These are phyloP conservation scores for Trisateles emortualis DNA, from an alignment of 2,888 invertebrate genomes.

Conservation along the genomic window DNA sequence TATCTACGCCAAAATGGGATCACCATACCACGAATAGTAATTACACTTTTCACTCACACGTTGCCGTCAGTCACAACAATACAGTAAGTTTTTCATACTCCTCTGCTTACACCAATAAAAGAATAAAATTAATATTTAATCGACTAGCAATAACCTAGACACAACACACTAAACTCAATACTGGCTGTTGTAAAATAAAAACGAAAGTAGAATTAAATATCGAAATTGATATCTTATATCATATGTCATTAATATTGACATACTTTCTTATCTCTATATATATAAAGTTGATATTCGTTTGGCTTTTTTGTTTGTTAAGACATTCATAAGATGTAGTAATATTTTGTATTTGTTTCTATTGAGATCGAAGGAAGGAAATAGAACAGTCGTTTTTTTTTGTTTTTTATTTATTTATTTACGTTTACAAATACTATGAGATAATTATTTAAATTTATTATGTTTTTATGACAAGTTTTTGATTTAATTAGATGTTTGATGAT, in stretches of 20 bases:
- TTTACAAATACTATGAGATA: too few relatives aligned
- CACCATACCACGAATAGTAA: too few relatives aligned
- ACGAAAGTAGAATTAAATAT: conserved; percentile 30
- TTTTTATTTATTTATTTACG: not conserved
- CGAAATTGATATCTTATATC: conserved; percentile 38
- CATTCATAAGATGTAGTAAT: not conserved
- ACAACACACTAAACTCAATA: conserved; percentile 4
- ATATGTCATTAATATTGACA: conserved; percentile 32
- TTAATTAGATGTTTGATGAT: too few relatives aligned
- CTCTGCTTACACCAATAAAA: too few relatives aligned
- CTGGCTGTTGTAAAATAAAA: conserved; percentile 30
- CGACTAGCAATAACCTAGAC: not conserved
- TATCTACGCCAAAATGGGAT: too few relatives aligned
- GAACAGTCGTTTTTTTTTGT: not conserved
- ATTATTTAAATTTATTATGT: too few relatives aligned
- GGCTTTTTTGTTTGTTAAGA: not conserved
- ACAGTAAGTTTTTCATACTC: too few relatives aligned
- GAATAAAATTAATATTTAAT: too few relatives aligned
- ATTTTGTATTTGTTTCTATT: conserved; percentile 2
- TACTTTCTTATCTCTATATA: not conserved
- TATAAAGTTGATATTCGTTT: conserved; percentile 23
- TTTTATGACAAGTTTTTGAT: too few relatives aligned
- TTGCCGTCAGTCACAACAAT: too few relatives aligned
- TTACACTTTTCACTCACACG: too few relatives aligned
- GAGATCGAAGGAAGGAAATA: conserved; percentile 18